These are phyloP conservation scores for Enteromius argenteus DNA, from an alignment of 2,797 vertebrate species.

Conservation along the genomic window DNA sequence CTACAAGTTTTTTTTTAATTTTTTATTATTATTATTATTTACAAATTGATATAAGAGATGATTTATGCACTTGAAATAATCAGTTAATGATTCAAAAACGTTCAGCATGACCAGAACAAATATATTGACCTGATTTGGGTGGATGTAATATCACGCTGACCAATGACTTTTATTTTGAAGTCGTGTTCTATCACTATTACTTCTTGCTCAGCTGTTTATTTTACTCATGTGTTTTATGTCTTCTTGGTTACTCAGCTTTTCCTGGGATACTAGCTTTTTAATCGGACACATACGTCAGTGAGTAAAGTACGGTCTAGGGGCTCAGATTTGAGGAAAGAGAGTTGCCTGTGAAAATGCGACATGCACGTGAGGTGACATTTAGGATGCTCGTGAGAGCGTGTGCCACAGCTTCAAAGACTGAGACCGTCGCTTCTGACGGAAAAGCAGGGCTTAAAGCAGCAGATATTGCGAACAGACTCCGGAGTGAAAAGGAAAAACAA, in stretches of 20 bases:
- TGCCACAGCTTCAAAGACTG: constrained; percentile 6
- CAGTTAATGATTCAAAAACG: neutral
- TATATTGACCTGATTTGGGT: neutral
- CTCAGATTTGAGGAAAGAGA: neutral
- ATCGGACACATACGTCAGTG: neutral
- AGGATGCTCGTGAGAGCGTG: neutral
- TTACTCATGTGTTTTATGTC: neutral
- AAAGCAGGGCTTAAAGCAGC: constrained; percentile 38
- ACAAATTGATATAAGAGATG: neutral
- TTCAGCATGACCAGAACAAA: neutral
- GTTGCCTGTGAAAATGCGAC: neutral
- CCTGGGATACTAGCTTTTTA: neutral
- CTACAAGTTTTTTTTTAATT: too few species aligned
- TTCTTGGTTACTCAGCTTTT: neutral
- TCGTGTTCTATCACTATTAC: neutral
- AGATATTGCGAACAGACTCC: constrained; percentile 62
- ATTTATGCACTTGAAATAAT: neutral
- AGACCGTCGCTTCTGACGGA: neutral
- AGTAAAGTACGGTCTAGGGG: neutral
- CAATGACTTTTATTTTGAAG: constrained; percentile 58
- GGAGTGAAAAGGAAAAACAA: constrained; percentile 58
- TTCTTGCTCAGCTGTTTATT: neutral
- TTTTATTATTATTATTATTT: too few species aligned
- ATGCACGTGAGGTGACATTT: constrained; percentile 20
- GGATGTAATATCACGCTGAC: neutral